Conservation (phyloP, 2,888 invertebrate species). For the Augochlorella aurata region DNA sequence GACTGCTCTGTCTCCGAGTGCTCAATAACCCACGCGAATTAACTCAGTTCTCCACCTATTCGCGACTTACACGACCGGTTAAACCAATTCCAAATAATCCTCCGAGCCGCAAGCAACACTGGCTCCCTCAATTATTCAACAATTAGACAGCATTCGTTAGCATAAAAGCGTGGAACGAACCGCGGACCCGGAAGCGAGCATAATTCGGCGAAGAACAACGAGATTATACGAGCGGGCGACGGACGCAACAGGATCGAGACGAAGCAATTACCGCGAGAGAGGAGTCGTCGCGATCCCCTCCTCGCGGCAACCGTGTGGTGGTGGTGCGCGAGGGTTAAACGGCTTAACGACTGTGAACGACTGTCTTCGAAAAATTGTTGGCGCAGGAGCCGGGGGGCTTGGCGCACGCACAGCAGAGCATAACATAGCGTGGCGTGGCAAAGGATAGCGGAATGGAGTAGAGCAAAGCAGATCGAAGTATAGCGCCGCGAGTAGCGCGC, state of each 20-base stretch:
- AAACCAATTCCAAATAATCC: not conserved
- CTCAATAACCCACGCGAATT: not conserved
- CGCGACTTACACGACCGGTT: not conserved
- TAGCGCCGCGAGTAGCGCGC: slow-evolving; percentile 28
- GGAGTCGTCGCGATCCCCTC: not conserved
- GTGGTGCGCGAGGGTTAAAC: slow-evolving; percentile 20
- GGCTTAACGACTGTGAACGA: slow-evolving; percentile 14
- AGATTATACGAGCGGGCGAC: not conserved
- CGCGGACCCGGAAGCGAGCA: slow-evolving; percentile 2
- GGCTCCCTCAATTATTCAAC: slow-evolving; percentile 7
- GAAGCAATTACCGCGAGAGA: slow-evolving; percentile 25
- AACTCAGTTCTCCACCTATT: not conserved
- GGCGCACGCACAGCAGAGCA: slow-evolving; percentile 47
- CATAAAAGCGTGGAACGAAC: slow-evolving; percentile 1
- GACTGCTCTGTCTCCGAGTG: not conserved
- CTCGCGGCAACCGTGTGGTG: not conserved
- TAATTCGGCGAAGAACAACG: slow-evolving; percentile 14
- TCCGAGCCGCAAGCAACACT: not conserved
- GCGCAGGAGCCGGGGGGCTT: slow-evolving; percentile 8
- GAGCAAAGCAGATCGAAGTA: not conserved
- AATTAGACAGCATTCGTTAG: not conserved
- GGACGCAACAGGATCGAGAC: slow-evolving; percentile 19
- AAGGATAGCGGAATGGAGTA: too few relatives aligned
- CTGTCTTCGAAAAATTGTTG: slow-evolving; percentile 38
- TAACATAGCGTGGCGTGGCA: too few relatives aligned